Percentiles rank a stretch among this genome's conserved stretches.
phyloP scores from a whole-genome alignment of 2,113 vertebrate species.

The Callaeas wilsoni region DNA sequence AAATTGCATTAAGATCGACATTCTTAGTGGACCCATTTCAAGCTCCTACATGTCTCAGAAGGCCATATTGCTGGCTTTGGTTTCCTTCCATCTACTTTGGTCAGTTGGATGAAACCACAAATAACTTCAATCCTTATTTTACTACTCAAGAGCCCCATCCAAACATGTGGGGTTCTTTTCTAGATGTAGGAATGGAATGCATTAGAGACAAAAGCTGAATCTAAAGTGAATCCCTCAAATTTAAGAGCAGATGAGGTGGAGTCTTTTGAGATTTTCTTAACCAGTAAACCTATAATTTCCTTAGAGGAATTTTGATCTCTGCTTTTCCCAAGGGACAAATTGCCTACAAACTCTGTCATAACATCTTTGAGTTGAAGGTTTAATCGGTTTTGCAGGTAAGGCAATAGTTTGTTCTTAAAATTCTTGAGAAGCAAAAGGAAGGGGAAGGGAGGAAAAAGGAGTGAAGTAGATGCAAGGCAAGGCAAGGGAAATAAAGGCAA shows the following conservation, averaged over 20 bases:
- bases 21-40: background rate
- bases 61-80: background rate
- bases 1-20: background rate
- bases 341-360: background rate
- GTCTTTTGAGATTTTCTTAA: background rate
- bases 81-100: background rate
- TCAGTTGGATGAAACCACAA: background rate
- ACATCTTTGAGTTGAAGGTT: background rate
- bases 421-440: background rate
- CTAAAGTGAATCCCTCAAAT: background rate
- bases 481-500: background rate
- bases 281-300: slow-evolving; percentile 2
- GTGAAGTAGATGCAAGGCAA: background rate
- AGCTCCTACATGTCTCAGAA: background rate
- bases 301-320: slow-evolving; percentile 15
- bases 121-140: background rate
- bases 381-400: background rate
- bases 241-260: background rate
- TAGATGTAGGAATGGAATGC: background rate
- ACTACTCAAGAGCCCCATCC: background rate
- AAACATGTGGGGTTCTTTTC: background rate
- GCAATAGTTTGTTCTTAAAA: slow-evolving; percentile 8
- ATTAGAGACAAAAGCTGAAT: background rate
- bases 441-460: rapidly evolving
- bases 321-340: background rate